Percentiles rank a stretch among this genome's conserved stretches.
Evolutionary conservation across 1,140 invertebrate species (phyloP).

Genomic region (Solen grandis): DNA sequence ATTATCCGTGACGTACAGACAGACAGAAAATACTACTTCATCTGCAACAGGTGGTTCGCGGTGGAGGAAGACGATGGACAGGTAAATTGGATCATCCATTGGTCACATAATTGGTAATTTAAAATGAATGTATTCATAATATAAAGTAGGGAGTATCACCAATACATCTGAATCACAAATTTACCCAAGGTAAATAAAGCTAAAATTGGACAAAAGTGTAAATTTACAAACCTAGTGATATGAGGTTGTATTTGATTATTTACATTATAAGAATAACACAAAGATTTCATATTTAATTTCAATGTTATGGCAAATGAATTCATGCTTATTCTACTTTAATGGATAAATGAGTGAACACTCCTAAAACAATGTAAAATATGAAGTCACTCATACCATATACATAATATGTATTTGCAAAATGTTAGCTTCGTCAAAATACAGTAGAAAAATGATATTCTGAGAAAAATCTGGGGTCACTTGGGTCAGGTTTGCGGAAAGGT

Average conservation of each 20-base stretch:
- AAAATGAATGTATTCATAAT: not conserved
- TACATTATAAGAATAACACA: no score
- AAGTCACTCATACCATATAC: not conserved
- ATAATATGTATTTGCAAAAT: not conserved
- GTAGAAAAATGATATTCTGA: no score
- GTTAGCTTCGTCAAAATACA: not conserved
- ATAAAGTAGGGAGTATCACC: no score
- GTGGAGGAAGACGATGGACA: slow-evolving; percentile 84
- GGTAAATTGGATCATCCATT: slow-evolving; percentile 66
- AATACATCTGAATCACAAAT: not conserved
- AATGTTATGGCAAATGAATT: no score
- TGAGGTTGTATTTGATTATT: not conserved
- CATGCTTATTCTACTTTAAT: no score
- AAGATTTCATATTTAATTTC: no score
- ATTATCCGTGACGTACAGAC: slow-evolving; percentile 80
- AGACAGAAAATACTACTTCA: slow-evolving; percentile 82
- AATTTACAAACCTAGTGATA: not conserved
- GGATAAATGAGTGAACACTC: no score
- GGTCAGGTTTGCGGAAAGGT: no score
- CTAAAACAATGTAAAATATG: not conserved
- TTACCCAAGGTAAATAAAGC: not conserved
- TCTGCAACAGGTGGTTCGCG: slow-evolving; percentile 83
- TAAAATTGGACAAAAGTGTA: not conserved
- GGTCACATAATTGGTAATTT: not conserved
- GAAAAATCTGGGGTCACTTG: no score